Evolutionary conservation across 1,140 invertebrate species (phyloP).

Genomic region (Mercenaria mercenaria): DNA sequence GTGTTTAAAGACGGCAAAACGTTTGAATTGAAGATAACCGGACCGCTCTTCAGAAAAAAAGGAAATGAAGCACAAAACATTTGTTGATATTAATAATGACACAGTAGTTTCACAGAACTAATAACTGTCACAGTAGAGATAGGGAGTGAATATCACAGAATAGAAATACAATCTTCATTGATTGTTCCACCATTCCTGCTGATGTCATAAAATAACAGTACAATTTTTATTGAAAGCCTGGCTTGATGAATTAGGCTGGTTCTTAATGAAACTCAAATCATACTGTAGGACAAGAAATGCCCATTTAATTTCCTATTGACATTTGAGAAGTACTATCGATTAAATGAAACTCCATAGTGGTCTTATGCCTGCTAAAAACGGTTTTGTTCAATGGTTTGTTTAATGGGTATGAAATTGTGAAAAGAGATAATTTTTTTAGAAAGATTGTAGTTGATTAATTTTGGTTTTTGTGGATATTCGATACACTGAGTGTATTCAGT

Average conservation of each 20-base stretch:
- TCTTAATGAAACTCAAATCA: constrained; percentile 6
- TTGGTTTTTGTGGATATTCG: too few species aligned
- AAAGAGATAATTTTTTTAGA: neutral
- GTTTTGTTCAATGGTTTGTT: neutral
- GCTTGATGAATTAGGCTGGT: neutral
- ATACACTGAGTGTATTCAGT: too few species aligned
- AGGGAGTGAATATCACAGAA: too few species aligned
- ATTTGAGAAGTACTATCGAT: neutral
- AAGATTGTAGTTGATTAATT: too few species aligned
- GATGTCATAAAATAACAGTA: neutral
- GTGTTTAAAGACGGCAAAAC: too few species aligned
- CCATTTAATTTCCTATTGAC: constrained; percentile 36
- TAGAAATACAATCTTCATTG: too few species aligned
- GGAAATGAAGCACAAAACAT: too few species aligned
- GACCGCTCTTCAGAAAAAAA: too few species aligned
- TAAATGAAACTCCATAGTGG: neutral
- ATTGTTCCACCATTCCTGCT: neutral
- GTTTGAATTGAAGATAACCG: too few species aligned
- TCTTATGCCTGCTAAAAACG: neutral
- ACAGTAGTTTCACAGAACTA: too few species aligned
- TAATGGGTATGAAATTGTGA: neutral
- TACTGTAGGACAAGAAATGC: constrained; percentile 12
- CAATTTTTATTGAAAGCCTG: neutral
- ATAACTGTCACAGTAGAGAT: too few species aligned
- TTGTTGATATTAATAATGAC: too few species aligned